Conservation (phyloP, 2,797 vertebrate species). For the Hydrophis major region DNA sequence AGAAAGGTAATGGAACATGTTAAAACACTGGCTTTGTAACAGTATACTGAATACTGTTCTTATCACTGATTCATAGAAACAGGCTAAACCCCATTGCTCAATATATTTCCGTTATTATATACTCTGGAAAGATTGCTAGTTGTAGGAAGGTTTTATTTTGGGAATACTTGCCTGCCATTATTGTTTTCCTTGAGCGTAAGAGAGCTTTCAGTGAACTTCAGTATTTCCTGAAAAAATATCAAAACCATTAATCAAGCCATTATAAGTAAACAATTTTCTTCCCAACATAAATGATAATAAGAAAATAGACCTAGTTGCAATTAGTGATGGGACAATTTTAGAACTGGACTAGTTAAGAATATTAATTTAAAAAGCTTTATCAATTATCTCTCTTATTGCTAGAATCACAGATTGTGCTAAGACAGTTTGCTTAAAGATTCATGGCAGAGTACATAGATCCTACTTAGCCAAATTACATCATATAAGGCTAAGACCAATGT, state of each 20-base stretch:
- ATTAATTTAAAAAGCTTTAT: not conserved
- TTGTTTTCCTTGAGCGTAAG: not conserved
- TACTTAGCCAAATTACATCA: not conserved
- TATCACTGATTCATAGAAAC: not conserved
- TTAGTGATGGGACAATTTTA: not conserved
- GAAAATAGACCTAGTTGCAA: not conserved
- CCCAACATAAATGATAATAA: not conserved
- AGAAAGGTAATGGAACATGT: not conserved
- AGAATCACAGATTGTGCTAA: not conserved
- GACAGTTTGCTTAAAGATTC: not conserved
- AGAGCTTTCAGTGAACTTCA: not conserved
- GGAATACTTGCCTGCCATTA: not conserved
- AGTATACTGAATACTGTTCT: not conserved
- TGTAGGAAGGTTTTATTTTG: not conserved
- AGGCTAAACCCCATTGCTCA: not conserved
- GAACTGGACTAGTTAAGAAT: not conserved
- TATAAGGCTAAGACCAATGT: not conserved
- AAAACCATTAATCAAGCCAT: not conserved
- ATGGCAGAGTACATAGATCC: not conserved
- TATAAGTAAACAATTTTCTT: not conserved
- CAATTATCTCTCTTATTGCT: not conserved
- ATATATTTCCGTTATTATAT: not conserved
- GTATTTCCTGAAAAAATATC: not conserved
- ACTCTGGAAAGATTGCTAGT: not conserved
- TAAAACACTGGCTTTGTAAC: not conserved